A percentile compares a stretch with the other conserved stretches of the same genome.
phyloP scores from a whole-genome alignment of 2,888 invertebrate genomes.

The Platycheirus rosarum region DNA sequence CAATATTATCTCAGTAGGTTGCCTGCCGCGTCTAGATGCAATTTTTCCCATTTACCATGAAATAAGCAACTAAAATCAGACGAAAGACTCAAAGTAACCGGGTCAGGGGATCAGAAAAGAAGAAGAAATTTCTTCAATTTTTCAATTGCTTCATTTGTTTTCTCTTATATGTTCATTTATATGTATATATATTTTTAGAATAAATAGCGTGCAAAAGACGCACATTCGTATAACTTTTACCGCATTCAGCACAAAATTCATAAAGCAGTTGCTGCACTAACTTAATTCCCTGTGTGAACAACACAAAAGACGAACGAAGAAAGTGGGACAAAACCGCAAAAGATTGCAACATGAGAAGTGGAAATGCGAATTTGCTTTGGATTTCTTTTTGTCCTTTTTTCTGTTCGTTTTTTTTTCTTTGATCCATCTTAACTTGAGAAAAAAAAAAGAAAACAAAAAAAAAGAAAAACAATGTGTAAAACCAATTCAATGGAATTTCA shows the following conservation, averaged over 20 bases:
- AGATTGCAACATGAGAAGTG: constrained; percentile 44
- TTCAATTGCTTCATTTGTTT: constrained; percentile 65
- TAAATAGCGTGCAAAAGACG: constrained; percentile 44
- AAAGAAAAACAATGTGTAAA: constrained; percentile 54
- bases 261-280: constrained; percentile 13
- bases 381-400: constrained; percentile 27
- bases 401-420: constrained; percentile 10
- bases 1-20: constrained; percentile 48
- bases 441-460: no score
- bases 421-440: constrained; percentile 36
- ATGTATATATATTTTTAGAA: no score
- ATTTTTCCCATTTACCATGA: constrained; percentile 56
- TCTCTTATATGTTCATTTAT: constrained; percentile 20
- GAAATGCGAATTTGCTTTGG: constrained; percentile 42
- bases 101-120: constrained; percentile 71
- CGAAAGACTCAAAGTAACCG: constrained; percentile 48
- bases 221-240: constrained; percentile 23
- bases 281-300: constrained; percentile 61
- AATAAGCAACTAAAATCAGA: constrained; percentile 22
- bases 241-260: constrained; percentile 25
- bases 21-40: constrained; percentile 58
- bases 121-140: constrained; percentile 71
- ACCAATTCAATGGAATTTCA: constrained; percentile 63
- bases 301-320: constrained; percentile 74
- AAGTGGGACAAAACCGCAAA: constrained; percentile 74